These are phyloP conservation scores for Aselliscus stoliczkanus DNA, from an alignment of 2,797 vertebrate genomes.

Conservation along the genomic window DNA sequence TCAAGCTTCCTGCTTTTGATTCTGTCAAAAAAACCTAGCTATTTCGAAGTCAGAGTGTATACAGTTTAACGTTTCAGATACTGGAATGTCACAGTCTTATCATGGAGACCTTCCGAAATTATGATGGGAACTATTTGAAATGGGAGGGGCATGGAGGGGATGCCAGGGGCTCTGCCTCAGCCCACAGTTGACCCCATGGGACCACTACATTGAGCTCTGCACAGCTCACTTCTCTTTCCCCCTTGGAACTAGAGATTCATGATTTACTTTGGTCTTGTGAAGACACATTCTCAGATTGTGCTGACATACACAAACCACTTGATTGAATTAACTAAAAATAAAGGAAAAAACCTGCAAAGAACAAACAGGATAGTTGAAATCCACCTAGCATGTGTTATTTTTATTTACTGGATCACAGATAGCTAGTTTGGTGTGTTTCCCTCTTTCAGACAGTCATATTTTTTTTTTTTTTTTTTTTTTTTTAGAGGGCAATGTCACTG, in stretches of 20 bases:
- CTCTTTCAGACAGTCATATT: background rate
- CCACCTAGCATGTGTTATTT: background rate
- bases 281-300: constrained; percentile 26
- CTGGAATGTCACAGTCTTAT: background rate
- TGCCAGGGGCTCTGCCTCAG: background rate
- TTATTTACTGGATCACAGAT: background rate
- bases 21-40: background rate
- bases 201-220: no score
- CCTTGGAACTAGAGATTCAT: background rate
- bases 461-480: no score
- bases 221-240: no score
- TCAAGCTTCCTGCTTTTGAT: background rate
- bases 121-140: background rate
- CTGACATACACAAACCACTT: constrained; percentile 31
- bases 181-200: background rate
- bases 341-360: background rate
- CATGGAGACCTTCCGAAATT: background rate
- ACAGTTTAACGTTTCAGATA: background rate
- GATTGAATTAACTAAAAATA: constrained; percentile 30
- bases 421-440: background rate
- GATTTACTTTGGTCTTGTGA: constrained; percentile 35
- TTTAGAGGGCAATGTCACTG: no score
- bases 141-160: background rate
- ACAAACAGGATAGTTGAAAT: background rate
- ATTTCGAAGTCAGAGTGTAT: background rate